Base-by-base conservation (phyloP, 2,797 vertebrate genomes). In the Gastrophryne carolinensis region DNA sequence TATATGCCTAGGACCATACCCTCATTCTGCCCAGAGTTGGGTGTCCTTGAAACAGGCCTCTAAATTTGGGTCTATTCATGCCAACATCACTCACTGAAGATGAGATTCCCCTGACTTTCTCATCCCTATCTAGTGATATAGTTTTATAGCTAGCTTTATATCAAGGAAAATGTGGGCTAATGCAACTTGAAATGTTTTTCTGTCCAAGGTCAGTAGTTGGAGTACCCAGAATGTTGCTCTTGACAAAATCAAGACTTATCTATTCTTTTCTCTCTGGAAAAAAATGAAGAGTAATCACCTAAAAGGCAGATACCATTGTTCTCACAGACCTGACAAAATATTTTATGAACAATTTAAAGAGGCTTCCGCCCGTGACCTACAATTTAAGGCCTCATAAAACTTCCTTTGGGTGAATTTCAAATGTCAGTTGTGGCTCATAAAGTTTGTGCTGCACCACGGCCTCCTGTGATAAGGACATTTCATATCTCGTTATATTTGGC, bases 331-430 rank as follows among this genome's bases (percentile, higher is more conserved):
- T 77, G 75, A 71, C 75, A 77, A 71, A 71, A 77, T 77, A 77
- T 71, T 77, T 71, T 77, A 77, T 77, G 75, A 77, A 71, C 75
- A 71, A 64, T 77, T 77, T 71, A 65, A 71, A 58, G 75, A 77
- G 52, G 35, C 58, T 71, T 47, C 67, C 75, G 71, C 60, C 75
- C 75, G 60, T 77, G 65, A 64, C 75, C 75, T 47, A 62, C 67
- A 77, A 77, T 77, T 77, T 77, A 77, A 77, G 50, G 75, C 67
- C 67, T 77, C 75, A 77, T 77, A 71, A 77, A 77, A 47, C 58
- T 47, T 77, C 75, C 75, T 64, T 77, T 77, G 75, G 75, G 58
- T 71, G 67, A 77, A 71, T 77, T 71, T 77, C 56, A 71, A 70
- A 77, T 69, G 75, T 77, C 75, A 77, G 75, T 71, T 77, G 50